Base-by-base conservation (phyloP, 2,797 vertebrate genomes). In the Crax fasciolata region DNA sequence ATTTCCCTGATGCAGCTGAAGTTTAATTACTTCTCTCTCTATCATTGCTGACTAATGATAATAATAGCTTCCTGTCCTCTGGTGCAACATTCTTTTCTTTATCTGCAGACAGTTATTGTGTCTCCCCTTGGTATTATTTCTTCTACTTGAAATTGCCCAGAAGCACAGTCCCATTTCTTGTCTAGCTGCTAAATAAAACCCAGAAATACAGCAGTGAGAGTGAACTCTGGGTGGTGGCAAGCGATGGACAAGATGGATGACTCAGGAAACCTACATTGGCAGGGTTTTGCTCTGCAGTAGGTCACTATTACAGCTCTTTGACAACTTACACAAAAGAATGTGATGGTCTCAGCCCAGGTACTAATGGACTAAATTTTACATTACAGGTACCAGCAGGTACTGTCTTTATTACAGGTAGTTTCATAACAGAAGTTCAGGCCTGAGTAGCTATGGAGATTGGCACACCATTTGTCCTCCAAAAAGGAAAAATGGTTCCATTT, bases 41-140 rank as follows among this genome's bases (percentile, higher is more conserved):
- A 57, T 80, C 91, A 84, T 77, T 93, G 95, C 96, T 97, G 96
- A 97, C 93, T 94, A 96, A 97, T 93, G 89, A 68, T 82, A 96
- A 93, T 96, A 95, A 96, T 95, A 92, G 82, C 58, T 94, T 95
- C 87, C 71, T 84, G 81, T 94, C 55, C 92, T 96, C 94, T 94
- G 62, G 94, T 94, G 96, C 71, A 93, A 94, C 94, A 94, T 95
- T 87, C 48, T 85, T 94, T 92, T 89, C 81, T 90, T n/a, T 95
- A 49, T 84, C 49, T 91, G 76, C 65, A 86, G 79, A 89, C 58
- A 92, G 76, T 89, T 96, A 87, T 82, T 83, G 76, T 93, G 39
- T 70, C 73, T 96, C 96, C 71, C 91, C 15, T 86, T 85, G 83
- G 79, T 90, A 78, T 90, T 95, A 70, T 87, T 93, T 90, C 68